Base-by-base conservation (phyloP, 2,888 invertebrate genomes). In the Caenorhabditis sp. region DNA sequence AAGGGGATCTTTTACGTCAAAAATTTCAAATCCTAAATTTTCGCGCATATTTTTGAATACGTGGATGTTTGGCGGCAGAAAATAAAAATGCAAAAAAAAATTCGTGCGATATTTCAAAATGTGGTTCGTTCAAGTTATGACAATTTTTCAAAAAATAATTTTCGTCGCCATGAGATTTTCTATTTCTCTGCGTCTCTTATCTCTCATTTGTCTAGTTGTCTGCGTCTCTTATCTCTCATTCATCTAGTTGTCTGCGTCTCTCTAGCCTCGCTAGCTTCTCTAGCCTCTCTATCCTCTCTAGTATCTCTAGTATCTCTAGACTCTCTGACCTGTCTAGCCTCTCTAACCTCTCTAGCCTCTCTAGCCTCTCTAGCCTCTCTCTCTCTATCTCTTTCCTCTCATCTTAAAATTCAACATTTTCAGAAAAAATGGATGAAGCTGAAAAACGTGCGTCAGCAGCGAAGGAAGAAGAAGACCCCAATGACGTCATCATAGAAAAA, bases 401-500 rank as follows among this genome's bases (percentile, higher is more conserved):
- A 23, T 66, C 21, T 56, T n/a, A 53, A 38, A 62, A 54, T 64
- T 61, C 52, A 14, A 21, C 4, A 31, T 25, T 69, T 69, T 8
- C 69, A 69, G 73, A 73, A 17, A 69, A 73, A 73, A 69, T 69
- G 73, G 73, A 72, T 8, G 58, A 62, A 14, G 56, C 31, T 14
- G 54, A 58, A 31, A 56, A 61, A 21, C 57, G 49, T 23, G 70
- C 56, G 50, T 43, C 58, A 8, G 56, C 50, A 20, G 54, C 59
- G 54, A 43, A 43, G 43, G 70, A 52, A 58, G 26, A 59, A 50
- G 61, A 69, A 31, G 31, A 31, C 4, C 31, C 31, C 4, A 31
- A 60, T 59, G 63, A 66, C 49, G 60, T 59, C 57, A 63, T 59
- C 57, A 63, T 20, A 5, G 50, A 21, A 23, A 43, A 20, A 10